Percentiles rank a stretch among this genome's conserved stretches.
Evolutionary conservation across 1,140 invertebrate genomes (phyloP).

Genomic region (Drosophila chauvacae): DNA sequence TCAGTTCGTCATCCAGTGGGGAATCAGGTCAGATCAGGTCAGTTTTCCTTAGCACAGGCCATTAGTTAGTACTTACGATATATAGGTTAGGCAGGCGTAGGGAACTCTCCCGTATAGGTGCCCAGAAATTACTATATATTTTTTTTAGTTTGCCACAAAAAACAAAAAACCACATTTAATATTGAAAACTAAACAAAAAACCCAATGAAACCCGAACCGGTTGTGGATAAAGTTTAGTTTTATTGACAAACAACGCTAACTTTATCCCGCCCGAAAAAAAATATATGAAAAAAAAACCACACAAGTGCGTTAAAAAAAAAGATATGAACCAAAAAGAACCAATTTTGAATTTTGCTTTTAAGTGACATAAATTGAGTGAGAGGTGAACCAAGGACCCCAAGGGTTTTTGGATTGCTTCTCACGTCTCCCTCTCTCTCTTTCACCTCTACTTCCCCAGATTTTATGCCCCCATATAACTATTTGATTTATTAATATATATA

Average conservation of each 20-base stretch:
- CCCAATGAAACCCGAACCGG: constrained; percentile 4
- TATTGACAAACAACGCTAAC: constrained; percentile 36
- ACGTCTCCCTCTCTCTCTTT: constrained; percentile 16
- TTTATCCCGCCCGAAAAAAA: constrained; percentile 22
- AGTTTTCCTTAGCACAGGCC: constrained; percentile 27
- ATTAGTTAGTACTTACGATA: constrained; percentile 26
- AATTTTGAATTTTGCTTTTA: constrained; percentile 83
- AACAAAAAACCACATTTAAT: constrained; percentile 30
- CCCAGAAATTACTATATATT: not conserved
- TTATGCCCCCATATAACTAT: not conserved
- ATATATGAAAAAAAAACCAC: constrained; percentile 34
- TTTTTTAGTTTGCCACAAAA: constrained; percentile 53
- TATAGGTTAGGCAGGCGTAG: constrained; percentile 34
- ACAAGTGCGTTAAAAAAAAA: constrained; percentile 78
- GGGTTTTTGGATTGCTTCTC: not conserved
- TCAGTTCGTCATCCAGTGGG: constrained; percentile 66
- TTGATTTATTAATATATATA: constrained; percentile 60
- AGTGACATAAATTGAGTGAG: constrained; percentile 49
- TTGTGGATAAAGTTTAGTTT: constrained; percentile 47
- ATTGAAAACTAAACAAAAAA: constrained; percentile 14
- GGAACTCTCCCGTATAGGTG: not conserved
- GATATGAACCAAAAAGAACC: constrained; percentile 38
- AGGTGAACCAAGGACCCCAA: constrained; percentile 23
- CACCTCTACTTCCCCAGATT: constrained; percentile 20
- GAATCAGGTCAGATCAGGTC: constrained; percentile 41